phyloP scores from a whole-genome alignment of 2,113 vertebrate species.

The Serranochromis macrocephalus region DNA sequence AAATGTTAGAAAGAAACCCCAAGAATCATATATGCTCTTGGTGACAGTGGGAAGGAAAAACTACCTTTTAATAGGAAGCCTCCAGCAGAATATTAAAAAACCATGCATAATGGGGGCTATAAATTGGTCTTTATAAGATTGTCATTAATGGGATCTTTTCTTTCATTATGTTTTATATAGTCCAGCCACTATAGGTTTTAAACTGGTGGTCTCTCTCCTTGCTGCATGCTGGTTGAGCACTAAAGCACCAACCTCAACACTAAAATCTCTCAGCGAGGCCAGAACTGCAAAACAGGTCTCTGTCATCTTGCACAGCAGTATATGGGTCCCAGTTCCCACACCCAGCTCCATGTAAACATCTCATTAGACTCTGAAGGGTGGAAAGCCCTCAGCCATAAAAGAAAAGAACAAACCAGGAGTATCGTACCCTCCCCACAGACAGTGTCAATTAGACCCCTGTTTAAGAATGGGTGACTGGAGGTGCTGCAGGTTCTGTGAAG shows the following conservation, averaged over 20 bases:
- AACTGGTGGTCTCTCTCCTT: background rate
- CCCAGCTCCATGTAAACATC: conserved; percentile 51
- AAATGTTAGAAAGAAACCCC: background rate
- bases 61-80: background rate
- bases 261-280: conserved; percentile 15
- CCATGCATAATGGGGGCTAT: background rate
- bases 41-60: background rate
- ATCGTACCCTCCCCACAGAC: background rate
- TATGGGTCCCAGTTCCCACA: conserved; percentile 49
- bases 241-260: conserved; percentile 17
- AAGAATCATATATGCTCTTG: background rate
- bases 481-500: conserved; percentile 26
- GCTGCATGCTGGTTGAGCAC: background rate
- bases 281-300: conserved; percentile 28
- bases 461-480: conserved; percentile 11
- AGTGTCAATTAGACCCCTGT: conserved; percentile 42
- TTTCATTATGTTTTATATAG: background rate
- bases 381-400: conserved; percentile 3
- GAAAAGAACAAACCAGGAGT: conserved; percentile 15
- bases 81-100: background rate
- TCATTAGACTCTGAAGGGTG: conserved; percentile 38
- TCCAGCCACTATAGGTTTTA: background rate
- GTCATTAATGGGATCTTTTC: background rate
- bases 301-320: conserved; percentile 50
- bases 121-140: background rate